Conservation (phyloP, 2,797 vertebrate species). For the Pampus argenteus region DNA sequence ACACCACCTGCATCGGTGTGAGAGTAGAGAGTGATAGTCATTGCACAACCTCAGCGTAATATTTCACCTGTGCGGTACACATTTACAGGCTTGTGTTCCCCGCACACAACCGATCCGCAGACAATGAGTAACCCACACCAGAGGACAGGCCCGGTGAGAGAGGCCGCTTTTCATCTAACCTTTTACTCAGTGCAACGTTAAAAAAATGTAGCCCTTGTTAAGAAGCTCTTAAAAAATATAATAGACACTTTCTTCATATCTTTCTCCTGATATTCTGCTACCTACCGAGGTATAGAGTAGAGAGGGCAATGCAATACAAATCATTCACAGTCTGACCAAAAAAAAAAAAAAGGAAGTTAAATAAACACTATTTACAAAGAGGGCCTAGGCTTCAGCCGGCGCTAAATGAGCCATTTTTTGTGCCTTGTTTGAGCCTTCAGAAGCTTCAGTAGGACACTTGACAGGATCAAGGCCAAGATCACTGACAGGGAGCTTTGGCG, state of each 20-base stretch:
- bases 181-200: conserved; percentile 66
- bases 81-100: conserved; percentile 54
- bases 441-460: conserved; percentile 66
- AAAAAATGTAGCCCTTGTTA: conserved; percentile 74
- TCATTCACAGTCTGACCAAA: conserved; percentile 74
- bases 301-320: conserved; percentile 54
- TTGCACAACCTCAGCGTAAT: conserved; percentile 65
- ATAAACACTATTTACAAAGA: conserved; percentile 78
- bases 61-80: conserved; percentile 58
- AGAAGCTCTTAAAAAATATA: conserved; percentile 62
- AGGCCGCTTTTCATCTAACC: conserved; percentile 34
- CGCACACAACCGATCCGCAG: conserved; percentile 6
- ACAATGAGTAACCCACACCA: conserved; percentile 41
- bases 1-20: conserved; percentile 54
- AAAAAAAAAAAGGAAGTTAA: conserved; percentile 65
- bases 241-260: conserved; percentile 45
- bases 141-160: conserved; percentile 36
- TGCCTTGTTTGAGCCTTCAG: conserved; percentile 58
- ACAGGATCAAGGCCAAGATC: conserved; percentile 63
- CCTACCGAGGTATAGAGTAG: conserved; percentile 61
- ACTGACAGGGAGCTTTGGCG: conserved; percentile 61
- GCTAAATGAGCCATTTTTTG: conserved; percentile 45
- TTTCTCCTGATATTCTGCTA: conserved; percentile 48
- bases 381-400: conserved; percentile 46
- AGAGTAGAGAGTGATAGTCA: conserved; percentile 62